Evolutionary conservation across 2,888 invertebrate species (phyloP).

Genomic region (Cryptophagus acutangulus): DNA sequence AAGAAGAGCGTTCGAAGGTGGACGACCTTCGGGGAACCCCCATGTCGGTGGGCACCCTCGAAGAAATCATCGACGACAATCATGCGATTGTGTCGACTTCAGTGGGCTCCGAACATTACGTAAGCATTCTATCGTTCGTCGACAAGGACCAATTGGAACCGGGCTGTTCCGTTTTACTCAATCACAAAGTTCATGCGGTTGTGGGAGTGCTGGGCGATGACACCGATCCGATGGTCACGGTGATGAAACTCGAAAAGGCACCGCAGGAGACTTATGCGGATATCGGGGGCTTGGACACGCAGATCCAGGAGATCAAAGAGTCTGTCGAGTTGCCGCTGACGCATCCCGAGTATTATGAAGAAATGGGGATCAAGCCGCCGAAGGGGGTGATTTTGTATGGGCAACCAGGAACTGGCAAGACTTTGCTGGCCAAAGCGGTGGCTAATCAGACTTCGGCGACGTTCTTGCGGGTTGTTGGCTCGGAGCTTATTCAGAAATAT

Average conservation of each 20-base stretch:
- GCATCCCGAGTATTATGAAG: constrained; percentile 99
- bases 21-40: constrained; percentile 70
- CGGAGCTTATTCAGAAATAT: constrained; percentile 98
- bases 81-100: constrained; percentile 99
- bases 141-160: constrained; percentile 99
- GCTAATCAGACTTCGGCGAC: constrained; percentile 99
- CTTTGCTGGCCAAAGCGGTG: constrained; percentile 95
- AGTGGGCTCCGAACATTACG: constrained; percentile 99
- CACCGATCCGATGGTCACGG: constrained; percentile 99
- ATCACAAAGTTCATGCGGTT: constrained; percentile 99
- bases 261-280: constrained; percentile 99
- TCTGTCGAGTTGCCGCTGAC: constrained; percentile 97
- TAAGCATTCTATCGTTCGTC: constrained; percentile 97
- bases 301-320: constrained; percentile 97
- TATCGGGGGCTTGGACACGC: constrained; percentile 94
- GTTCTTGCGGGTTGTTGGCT: constrained; percentile 97
- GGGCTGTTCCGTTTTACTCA: constrained; percentile 95
- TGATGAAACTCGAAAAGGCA: constrained; percentile 99
- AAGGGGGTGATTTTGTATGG: constrained; percentile 99
- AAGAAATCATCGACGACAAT: constrained; percentile 99
- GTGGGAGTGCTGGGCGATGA: constrained; percentile 93
- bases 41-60: constrained; percentile 99
- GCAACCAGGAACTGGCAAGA: constrained; percentile 97
- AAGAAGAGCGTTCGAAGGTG: constrained; percentile 92
- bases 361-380: constrained; percentile 99